Evolutionary conservation across 2,797 vertebrate species (phyloP), one percentile per base, ranked within the genome.

Genomic region (Pseudopleuronectes americanus): DNA sequence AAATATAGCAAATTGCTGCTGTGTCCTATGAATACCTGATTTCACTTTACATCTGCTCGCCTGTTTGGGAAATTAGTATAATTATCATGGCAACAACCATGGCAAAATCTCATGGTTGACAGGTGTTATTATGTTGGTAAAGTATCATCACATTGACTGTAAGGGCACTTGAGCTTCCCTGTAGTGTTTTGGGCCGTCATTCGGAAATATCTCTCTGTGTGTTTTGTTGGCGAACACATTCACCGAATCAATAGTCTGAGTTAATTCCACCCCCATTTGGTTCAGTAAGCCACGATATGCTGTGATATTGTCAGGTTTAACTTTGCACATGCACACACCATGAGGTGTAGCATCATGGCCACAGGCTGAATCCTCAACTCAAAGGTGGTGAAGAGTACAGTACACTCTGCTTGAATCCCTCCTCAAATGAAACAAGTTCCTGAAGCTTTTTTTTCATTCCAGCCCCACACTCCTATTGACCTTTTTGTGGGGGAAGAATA

Each of bases 271-370:
- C 28, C 57, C 67, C 24, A 16, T 80, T 66, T 75, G 76, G 79
- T 57, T 80, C 78, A 74, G 71, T 76, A 79, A 76, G 54, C 61
- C 55, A 14, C 62, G 64, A 22, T 17, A 65, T 49, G 45, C 79
- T 86, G 57, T 64, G 75, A 80, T 79, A 68, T 57, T 83, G 62
- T 81, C 78, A 74, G 76, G 57, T 60, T 78, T 71, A 66, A 61
- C 74, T 71, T 78, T 66, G 73, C 77, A 75, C 70, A 16, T 68
- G 52, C 67, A 41, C 63, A 41, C 64, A 38, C 52, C 57, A 16
- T 54, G 57, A 70, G 48, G 36, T 16, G 6, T 33, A 45, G 65
- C 41, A 47, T 70, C 57, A 28, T 67, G 64, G 61, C 68, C 68
- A 43, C 12, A 36, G 71, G 73, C 76, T 81, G 66, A 49, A 76